A percentile compares a stretch with the other conserved stretches of the same genome.
Evolutionary conservation across 2,888 invertebrate species (phyloP).

Genomic region (Torymus texanus): DNA sequence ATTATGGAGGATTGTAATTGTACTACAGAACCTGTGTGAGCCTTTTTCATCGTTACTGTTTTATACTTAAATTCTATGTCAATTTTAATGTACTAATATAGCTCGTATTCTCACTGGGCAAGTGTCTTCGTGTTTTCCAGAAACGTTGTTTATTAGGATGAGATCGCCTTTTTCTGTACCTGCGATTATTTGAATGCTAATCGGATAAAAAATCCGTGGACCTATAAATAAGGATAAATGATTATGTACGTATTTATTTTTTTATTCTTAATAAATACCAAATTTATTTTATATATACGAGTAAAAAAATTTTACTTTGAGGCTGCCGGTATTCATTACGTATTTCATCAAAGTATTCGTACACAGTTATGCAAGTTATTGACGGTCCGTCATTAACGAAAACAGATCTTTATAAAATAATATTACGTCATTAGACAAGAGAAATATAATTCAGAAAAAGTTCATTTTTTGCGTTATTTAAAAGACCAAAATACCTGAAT

Average conservation of each 20-base stretch:
- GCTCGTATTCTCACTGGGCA: slow-evolving; percentile 25
- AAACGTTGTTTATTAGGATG: slow-evolving; percentile 57
- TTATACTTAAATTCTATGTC: not conserved
- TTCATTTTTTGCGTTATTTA: too few species aligned
- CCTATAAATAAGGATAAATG: slow-evolving; percentile 42
- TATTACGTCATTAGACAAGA: not conserved
- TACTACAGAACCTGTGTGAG: slow-evolving; percentile 60
- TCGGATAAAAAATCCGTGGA: slow-evolving; percentile 56
- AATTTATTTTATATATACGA: not conserved
- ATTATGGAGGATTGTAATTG: slow-evolving; percentile 56
- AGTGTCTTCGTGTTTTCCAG: slow-evolving; percentile 57
- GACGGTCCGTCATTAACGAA: slow-evolving; percentile 58
- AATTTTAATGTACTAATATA: not conserved
- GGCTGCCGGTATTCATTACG: slow-evolving; percentile 32
- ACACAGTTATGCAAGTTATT: slow-evolving; percentile 62
- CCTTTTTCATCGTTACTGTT: slow-evolving; percentile 49
- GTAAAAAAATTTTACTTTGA: slow-evolving; percentile 51
- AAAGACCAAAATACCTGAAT: slow-evolving; percentile 54
- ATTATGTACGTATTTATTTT: slow-evolving; percentile 3
- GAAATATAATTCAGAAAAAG: too few species aligned
- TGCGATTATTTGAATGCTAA: slow-evolving; percentile 58
- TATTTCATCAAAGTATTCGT: slow-evolving; percentile 61
- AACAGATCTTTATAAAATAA: slow-evolving; percentile 57
- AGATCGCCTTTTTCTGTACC: slow-evolving; percentile 62
- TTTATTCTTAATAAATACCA: not conserved